Evolutionary conservation across 2,797 vertebrate genomes (phyloP).

Genomic region (Morus bassanus): DNA sequence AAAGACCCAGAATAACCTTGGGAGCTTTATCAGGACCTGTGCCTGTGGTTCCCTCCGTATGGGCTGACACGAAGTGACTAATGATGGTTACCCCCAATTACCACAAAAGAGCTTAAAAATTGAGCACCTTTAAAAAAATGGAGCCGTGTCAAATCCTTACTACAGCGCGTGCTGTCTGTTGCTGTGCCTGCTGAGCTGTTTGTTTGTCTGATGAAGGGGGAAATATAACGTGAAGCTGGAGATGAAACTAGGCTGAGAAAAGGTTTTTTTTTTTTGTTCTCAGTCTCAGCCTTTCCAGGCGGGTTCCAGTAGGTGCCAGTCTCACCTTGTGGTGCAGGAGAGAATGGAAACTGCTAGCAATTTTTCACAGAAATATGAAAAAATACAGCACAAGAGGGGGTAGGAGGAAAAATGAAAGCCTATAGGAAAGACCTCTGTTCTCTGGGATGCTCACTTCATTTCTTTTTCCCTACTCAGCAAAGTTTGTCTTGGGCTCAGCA

Average conservation of each 20-base stretch:
- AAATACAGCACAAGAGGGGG: neutral
- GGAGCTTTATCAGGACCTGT: neutral
- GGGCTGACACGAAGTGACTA: neutral
- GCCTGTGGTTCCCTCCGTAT: neutral
- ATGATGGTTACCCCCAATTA: neutral
- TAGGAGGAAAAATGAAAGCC: neutral
- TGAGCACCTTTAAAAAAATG: neutral
- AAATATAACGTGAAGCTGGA: neutral
- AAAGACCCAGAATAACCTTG: neutral
- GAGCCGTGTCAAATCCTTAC: neutral
- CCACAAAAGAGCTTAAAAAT: neutral
- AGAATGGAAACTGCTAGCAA: slow-evolving; percentile 18
- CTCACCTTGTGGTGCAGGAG: slow-evolving; percentile 34
- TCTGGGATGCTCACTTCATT: slow-evolving; percentile 28
- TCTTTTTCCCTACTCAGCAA: slow-evolving; percentile 38
- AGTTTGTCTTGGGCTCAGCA: slow-evolving; percentile 15
- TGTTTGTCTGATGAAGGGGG: neutral
- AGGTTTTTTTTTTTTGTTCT: neutral
- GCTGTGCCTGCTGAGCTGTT: neutral
- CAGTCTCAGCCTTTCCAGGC: neutral
- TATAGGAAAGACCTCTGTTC: slow-evolving; percentile 15
- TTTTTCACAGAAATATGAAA: neutral
- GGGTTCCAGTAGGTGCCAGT: slow-evolving; percentile 54
- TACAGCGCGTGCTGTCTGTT: neutral
- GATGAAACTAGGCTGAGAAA: neutral